phyloP scores from a whole-genome alignment of 2,113 vertebrate species.

The Arizona elegans region DNA sequence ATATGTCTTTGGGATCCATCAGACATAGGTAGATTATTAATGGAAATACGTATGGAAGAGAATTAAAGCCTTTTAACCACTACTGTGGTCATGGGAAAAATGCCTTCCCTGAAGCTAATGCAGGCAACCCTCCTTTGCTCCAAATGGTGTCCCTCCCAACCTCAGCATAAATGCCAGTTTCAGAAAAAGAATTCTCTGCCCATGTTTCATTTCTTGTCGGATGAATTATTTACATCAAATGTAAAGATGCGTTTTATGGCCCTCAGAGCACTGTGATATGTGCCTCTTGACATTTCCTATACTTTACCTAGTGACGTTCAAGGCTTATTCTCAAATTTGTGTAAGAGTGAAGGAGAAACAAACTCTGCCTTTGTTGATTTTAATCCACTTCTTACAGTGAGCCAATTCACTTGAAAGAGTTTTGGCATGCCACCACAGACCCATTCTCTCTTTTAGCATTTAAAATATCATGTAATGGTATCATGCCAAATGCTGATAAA shows the following conservation, averaged over 20 bases:
- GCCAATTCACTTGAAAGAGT: background rate
- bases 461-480: background rate
- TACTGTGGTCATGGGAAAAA: background rate
- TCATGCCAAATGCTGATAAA: background rate
- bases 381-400: background rate
- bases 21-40: background rate
- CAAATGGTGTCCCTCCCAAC: too few relatives aligned
- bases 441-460: background rate
- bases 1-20: background rate
- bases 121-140: background rate
- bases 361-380: background rate
- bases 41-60: background rate
- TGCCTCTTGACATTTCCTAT: slow-evolving; percentile 11
- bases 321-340: background rate
- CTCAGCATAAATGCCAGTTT: background rate
- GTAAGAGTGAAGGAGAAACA: background rate
- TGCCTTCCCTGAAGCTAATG: background rate
- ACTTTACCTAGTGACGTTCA: background rate
- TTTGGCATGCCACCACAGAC: background rate
- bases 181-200: background rate
- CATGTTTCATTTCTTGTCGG: too few relatives aligned
- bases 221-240: background rate
- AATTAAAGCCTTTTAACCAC: background rate
- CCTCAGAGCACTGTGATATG: background rate
- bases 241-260: background rate